phyloP scores from a whole-genome alignment of 2,888 invertebrate genomes.

The Neocrepidodera transversa region DNA sequence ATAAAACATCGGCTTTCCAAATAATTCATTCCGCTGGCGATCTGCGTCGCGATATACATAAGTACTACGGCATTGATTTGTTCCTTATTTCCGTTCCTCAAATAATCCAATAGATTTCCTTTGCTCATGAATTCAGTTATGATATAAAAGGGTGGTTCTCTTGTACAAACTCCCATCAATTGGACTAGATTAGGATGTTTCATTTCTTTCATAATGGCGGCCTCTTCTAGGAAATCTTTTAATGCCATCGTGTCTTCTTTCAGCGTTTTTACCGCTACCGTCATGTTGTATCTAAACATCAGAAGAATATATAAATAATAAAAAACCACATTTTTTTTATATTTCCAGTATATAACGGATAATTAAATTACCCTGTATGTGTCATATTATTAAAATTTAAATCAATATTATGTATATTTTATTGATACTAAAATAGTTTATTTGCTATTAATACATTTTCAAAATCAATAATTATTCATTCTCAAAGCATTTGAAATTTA shows the following conservation, averaged over 20 bases:
- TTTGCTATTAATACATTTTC: too few species aligned
- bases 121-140: slow-evolving; percentile 99
- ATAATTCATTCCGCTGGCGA: slow-evolving; percentile 98
- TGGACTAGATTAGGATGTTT: slow-evolving; percentile 98
- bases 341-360: too few species aligned
- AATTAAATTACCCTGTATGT: too few species aligned
- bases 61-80: slow-evolving; percentile 94
- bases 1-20: slow-evolving; percentile 95
- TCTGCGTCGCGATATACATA: slow-evolving; percentile 99
- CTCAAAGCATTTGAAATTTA: too few species aligned
- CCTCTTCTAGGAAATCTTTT: slow-evolving; percentile 98
- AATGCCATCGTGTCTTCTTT: slow-evolving; percentile 99
- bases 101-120: slow-evolving; percentile 95
- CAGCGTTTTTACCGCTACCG: slow-evolving; percentile 97
- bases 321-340: too few species aligned
- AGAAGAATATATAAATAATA: not conserved
- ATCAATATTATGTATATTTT: too few species aligned
- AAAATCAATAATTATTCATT: too few species aligned
- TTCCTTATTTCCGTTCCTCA: slow-evolving; percentile 84
- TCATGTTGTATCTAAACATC: slow-evolving; percentile 78
- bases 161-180: slow-evolving; percentile 95
- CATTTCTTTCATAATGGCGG: slow-evolving; percentile 99
- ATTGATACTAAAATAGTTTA: too few species aligned
- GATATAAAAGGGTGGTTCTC: slow-evolving; percentile 99
- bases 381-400: too few species aligned